A percentile compares a stretch with the other conserved stretches of the same genome.
These are phyloP conservation scores for Atrina japonica DNA, from an alignment of 2,888 invertebrate genomes.

Conservation along the genomic window DNA sequence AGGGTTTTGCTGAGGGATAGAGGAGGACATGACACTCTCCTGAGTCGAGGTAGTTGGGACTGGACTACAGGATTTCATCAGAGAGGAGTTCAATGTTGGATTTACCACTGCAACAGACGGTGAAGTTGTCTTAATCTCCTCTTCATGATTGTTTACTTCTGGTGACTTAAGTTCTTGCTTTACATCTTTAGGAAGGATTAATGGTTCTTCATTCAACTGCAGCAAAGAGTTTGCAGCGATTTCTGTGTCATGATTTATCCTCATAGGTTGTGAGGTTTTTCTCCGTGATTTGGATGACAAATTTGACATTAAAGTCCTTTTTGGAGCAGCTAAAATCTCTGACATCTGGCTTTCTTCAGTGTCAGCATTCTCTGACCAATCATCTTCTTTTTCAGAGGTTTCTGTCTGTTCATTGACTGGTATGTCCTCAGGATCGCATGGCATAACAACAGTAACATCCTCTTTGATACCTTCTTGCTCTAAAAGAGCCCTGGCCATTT, in stretches of 20 bases:
- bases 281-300: conserved; percentile 51
- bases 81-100: no score
- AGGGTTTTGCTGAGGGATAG: no score
- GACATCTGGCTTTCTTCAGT: conserved; percentile 36
- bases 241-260: conserved; percentile 40
- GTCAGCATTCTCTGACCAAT: conserved; percentile 29
- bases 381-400: conserved; percentile 9
- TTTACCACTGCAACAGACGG: no score
- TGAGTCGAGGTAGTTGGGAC: no score
- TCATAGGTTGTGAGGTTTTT: conserved; percentile 58
- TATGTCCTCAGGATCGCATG: conserved; percentile 51
- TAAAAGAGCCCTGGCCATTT: conserved; percentile 60
- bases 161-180: background rate
- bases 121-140: no score
- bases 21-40: no score
- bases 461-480: conserved; percentile 68
- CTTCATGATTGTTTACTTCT: no score
- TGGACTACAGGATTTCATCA: no score
- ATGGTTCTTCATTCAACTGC: background rate
- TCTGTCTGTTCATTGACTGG: background rate
- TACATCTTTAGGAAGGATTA: background rate
- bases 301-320: conserved; percentile 60
- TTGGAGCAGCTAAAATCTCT: conserved; percentile 70
- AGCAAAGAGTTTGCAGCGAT: background rate
- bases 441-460: conserved; percentile 75